These are phyloP conservation scores for Cheirogaleus major DNA, from an alignment of 2,797 vertebrate genomes.

Conservation along the genomic window DNA sequence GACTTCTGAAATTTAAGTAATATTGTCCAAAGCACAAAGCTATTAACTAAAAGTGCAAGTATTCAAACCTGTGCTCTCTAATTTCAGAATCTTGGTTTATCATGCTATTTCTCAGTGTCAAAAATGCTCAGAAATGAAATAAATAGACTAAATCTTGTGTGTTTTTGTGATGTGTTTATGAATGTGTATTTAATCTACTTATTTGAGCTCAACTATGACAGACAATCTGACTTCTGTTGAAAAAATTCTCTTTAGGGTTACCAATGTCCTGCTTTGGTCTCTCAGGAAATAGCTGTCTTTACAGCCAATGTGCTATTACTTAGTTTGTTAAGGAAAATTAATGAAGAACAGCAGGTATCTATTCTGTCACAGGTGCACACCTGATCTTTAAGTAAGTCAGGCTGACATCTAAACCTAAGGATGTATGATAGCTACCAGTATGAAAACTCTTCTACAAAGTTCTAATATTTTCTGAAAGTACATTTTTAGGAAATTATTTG, in stretches of 20 bases:
- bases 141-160: not conserved
- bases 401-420: not conserved
- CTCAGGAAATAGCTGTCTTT: not conserved
- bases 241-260: not conserved
- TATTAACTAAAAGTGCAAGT: not conserved
- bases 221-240: not conserved
- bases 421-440: not conserved
- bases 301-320: not conserved
- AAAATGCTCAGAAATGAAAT: not conserved
- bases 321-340: not conserved
- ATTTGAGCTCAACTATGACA: not conserved
- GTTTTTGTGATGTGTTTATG: not conserved
- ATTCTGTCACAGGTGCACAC: not conserved
- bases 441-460: not conserved
- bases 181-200: not conserved
- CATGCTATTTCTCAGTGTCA: not conserved
- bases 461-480: not conserved
- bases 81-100: not conserved
- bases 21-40: not conserved
- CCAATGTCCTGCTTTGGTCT: not conserved
- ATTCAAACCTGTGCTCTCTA: not conserved
- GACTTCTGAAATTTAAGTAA: not conserved
- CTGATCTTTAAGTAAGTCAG: not conserved
- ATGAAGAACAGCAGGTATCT: not conserved
- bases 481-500: slow-evolving; percentile 34